Evolutionary conservation across 2,888 invertebrate genomes (phyloP).

Genomic region (Temnothorax unifasciatus): DNA sequence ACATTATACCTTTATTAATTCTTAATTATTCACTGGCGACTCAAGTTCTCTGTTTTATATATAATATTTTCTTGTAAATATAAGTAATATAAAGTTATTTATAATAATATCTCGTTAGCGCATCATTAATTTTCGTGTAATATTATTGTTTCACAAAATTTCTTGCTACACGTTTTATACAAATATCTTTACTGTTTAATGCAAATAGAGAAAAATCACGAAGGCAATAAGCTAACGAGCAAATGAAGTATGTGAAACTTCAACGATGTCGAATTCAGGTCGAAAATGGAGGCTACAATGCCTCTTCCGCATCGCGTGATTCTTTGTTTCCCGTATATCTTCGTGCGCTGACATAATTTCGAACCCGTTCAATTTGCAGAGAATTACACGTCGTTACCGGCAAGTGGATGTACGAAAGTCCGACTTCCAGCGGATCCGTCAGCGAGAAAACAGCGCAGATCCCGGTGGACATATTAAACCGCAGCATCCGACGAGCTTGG

Average conservation of each 20-base stretch:
- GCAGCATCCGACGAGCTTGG: slow-evolving; percentile 91
- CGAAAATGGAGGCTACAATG: neutral
- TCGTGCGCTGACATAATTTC: slow-evolving; percentile 36
- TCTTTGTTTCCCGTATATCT: slow-evolving; percentile 8
- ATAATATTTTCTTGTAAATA: too few species aligned
- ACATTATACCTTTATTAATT: too few species aligned
- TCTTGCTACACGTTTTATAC: neutral
- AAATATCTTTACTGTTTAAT: neutral
- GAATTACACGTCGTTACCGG: slow-evolving; percentile 90
- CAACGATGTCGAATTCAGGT: neutral
- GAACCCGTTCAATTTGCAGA: slow-evolving; percentile 87
- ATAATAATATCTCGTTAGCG: neutral
- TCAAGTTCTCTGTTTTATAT: too few species aligned
- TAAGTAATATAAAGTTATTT: too few species aligned
- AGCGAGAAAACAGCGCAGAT: slow-evolving; percentile 88
- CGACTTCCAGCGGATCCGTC: slow-evolving; percentile 87
- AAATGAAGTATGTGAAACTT: neutral
- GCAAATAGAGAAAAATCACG: neutral
- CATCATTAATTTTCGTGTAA: neutral
- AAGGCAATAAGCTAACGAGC: neutral
- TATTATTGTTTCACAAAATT: neutral
- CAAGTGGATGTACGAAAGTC: slow-evolving; percentile 90
- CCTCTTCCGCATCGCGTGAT: neutral
- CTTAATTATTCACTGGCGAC: too few species aligned
- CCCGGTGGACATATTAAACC: slow-evolving; percentile 89